Base-by-base conservation (phyloP, 2,113 vertebrate species). In the Actenoides lindsayi region DNA sequence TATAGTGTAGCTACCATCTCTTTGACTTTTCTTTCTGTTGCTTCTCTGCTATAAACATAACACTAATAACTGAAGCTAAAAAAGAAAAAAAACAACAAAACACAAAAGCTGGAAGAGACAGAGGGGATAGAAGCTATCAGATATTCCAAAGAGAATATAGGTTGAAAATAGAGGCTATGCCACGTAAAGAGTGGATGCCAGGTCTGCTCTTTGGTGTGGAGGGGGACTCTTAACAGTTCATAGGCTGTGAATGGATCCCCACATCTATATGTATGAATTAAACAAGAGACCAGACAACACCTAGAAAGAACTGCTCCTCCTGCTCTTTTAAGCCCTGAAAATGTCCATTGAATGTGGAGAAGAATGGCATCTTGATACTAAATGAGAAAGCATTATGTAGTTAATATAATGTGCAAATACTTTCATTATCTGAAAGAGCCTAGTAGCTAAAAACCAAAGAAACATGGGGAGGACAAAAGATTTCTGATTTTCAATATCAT, bases 401-500 rank as follows among this genome's bases (percentile, higher is more conserved):
- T 90, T 92, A 54, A 53, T 37, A 62, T 44, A 48, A 91, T 71
- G 41, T 67, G 71, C 24, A 74, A 74, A 75, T 74, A 42, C 21
- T 89, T 93, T 35, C 35, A 67, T 73, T 89, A 35, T 54, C 27
- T 68, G 68, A 53, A 90, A 81, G 6, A 69, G 11, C 37, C 54
- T 65, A 44, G 54, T n/a, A 65, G 56, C 30, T 81, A 59, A 77
- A 81, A 88, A 53, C 3, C 18, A 63, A 71, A 88, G 48, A 65
- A 87, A 53, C 11, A 56, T 3, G 17, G 10, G 11, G 46, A 83
- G 8, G n/a, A 35, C 12, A 73, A 93, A 94, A 73, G 7, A 75
- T 20, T 80, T 83, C 31, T 88, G 68, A 63, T 93, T 93, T 89
- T 93, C 76, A 90, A 27, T 83, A 65, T 87, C 77, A 56, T 70